Conservation (phyloP, 2,113 vertebrate species). For the Archocentrus centrarchus region DNA sequence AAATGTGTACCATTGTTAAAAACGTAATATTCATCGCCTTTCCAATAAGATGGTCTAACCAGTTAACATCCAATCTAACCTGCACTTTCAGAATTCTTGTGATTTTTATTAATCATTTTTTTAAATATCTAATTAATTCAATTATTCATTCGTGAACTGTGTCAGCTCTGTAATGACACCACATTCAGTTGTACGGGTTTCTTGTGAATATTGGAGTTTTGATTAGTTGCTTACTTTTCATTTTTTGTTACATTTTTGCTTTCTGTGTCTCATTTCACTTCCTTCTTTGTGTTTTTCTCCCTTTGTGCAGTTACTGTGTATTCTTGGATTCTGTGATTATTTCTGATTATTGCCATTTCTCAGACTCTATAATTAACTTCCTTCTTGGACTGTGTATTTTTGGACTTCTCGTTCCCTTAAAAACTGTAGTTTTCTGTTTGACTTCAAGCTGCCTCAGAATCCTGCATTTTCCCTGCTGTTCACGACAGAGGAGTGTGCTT, state of each 20-base stretch:
- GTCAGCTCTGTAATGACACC: not conserved
- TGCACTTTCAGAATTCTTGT: not conserved
- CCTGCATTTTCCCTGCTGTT: not conserved
- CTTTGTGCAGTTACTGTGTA: too few relatives aligned
- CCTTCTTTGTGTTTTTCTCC: not conserved
- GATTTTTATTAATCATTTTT: not conserved
- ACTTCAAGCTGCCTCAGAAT: too few relatives aligned
- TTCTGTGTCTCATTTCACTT: not conserved
- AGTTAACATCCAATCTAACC: not conserved
- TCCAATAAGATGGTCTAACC: not conserved
- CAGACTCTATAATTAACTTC: too few relatives aligned
- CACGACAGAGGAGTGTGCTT: not conserved
- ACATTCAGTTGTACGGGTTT: not conserved
- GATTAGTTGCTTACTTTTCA: not conserved
- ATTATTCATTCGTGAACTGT: not conserved
- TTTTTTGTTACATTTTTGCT: too few relatives aligned
- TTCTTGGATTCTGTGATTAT: too few relatives aligned
- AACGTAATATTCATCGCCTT: not conserved
- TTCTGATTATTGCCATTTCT: too few relatives aligned
- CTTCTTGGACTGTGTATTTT: too few relatives aligned
- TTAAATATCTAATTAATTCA: not conserved
- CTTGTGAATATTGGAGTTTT: not conserved
- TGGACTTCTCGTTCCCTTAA: too few relatives aligned
- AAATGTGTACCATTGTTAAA: not conserved
- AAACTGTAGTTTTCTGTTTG: too few relatives aligned